These are phyloP conservation scores for Rhagophthalmus giganteus DNA, from an alignment of 2,888 invertebrate genomes.

Conservation along the genomic window DNA sequence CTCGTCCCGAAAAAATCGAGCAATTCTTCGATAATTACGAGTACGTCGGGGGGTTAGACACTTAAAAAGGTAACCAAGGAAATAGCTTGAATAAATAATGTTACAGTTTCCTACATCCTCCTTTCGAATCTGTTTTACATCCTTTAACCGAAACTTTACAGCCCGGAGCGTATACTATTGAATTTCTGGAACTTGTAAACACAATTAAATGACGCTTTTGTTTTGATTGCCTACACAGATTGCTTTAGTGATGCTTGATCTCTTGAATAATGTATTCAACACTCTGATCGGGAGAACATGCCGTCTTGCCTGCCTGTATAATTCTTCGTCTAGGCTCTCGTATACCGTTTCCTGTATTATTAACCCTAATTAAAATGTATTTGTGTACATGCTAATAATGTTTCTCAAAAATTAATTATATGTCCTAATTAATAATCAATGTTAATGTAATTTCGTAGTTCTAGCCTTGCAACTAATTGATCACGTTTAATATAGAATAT, in stretches of 20 bases:
- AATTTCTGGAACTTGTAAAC: slow-evolving; percentile 17
- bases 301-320: slow-evolving; percentile 11
- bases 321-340: slow-evolving; percentile 10
- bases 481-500: too few species aligned
- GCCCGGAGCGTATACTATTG: slow-evolving; percentile 2
- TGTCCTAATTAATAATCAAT: too few species aligned
- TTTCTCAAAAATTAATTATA: too few species aligned
- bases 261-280: slow-evolving; percentile 26
- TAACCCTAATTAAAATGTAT: slow-evolving; percentile 1
- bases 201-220: slow-evolving; percentile 24
- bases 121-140: not conserved
- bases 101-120: not conserved
- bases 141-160: slow-evolving; percentile 7
- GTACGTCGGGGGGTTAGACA: too few species aligned
- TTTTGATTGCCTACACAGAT: slow-evolving; percentile 18
- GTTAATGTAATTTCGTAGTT: too few species aligned
- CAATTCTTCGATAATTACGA: too few species aligned
- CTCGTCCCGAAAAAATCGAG: too few species aligned
- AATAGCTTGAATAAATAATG: not conserved
- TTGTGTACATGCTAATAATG: not conserved
- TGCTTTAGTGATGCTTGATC: slow-evolving; percentile 19
- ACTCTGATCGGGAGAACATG: slow-evolving; percentile 11
- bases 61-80: too few species aligned
- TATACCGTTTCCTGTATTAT: slow-evolving; percentile 4
- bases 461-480: too few species aligned